Evolutionary conservation across 2,888 invertebrate species (phyloP).

Genomic region (Aporophyla nigra): DNA sequence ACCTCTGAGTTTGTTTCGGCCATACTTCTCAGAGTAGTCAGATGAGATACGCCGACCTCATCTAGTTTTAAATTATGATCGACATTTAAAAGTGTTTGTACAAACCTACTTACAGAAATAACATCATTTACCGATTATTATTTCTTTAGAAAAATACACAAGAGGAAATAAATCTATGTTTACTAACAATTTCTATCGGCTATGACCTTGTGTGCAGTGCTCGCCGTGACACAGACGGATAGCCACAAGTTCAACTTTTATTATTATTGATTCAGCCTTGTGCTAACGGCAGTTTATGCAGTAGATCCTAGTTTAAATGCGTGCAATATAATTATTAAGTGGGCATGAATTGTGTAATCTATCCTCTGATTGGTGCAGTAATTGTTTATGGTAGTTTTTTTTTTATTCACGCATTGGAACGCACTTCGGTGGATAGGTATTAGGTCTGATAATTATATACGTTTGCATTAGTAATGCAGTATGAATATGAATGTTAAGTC

Average conservation of each 20-base stretch:
- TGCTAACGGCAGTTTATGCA: conserved; percentile 57
- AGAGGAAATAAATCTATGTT: conserved; percentile 27
- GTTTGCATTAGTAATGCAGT: conserved; percentile 1
- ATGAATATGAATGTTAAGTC: neutral
- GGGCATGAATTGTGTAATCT: conserved; percentile 32
- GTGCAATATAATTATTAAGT: conserved; percentile 22
- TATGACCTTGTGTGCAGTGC: conserved; percentile 65
- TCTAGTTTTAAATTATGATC: too few relatives aligned
- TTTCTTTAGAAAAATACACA: neutral
- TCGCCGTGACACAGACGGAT: conserved; percentile 63
- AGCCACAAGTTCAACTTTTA: conserved; percentile 77
- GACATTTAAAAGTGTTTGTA: too few relatives aligned
- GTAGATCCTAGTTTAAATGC: conserved; percentile 46
- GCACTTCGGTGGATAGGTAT: neutral
- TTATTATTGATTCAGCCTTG: conserved; percentile 80
- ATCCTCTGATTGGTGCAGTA: conserved; percentile 21
- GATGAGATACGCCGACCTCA: too few relatives aligned
- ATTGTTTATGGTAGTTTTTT: conserved; percentile 22
- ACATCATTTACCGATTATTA: too few relatives aligned
- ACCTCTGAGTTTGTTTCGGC: too few relatives aligned
- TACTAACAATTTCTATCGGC: conserved; percentile 54
- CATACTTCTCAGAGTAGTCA: too few relatives aligned
- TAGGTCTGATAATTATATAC: conserved; percentile 1
- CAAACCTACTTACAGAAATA: too few relatives aligned
- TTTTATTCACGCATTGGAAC: conserved; percentile 6